Evolutionary conservation across 2,797 vertebrate genomes (phyloP), one percentile per base, ranked within the genome.

Genomic region (Cyprinella venusta): DNA sequence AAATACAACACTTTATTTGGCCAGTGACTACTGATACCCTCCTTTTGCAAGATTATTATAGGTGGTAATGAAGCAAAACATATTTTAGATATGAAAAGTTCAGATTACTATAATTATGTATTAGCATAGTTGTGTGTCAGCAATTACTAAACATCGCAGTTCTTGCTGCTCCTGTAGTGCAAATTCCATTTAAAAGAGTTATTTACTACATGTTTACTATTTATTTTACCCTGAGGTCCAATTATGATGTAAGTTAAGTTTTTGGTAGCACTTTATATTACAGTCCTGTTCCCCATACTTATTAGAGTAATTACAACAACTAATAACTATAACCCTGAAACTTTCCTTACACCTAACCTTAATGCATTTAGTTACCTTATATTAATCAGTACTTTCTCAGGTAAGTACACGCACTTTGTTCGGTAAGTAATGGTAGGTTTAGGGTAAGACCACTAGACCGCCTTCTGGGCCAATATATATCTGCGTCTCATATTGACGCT

Each of bases 1-100:
- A 78, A 78, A 78, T 33, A 16, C 61, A 65, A 36, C 30, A 30
- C 59, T n/a, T 65, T 78, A 48, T 36, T 67, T 52, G 38, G 12
- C 21, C 61, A 64, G 40, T 33, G 24, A 42, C 13, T 26, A 12
- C 6, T 64, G 56, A 18, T 33, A 48, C 10, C 24, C 10, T 42
- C 56, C 1, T 2, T 10, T 50, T 48, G 50, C 42, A n/a, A 36
- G 42, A 65, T 36, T 36, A 67, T 36, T 78, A 36, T 48, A 26
- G 68, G 13, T 45, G 2, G 18, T 52, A 72, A 12, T 19, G 26
- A 33, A 67, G 64, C 16, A 10, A 15, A 65, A 67, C 30, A 6
- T 68, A 15, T n/a, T 38, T 65, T 19, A 30, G 8, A 50, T 50
- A 8, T 71, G 8, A 48, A 33, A 36, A 19, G 8, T 18, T 30